A percentile compares a stretch with the other conserved stretches of the same genome.
These are phyloP conservation scores for Rotaria magnacalcarata DNA, from an alignment of 2,888 invertebrate genomes.

Conservation along the genomic window DNA sequence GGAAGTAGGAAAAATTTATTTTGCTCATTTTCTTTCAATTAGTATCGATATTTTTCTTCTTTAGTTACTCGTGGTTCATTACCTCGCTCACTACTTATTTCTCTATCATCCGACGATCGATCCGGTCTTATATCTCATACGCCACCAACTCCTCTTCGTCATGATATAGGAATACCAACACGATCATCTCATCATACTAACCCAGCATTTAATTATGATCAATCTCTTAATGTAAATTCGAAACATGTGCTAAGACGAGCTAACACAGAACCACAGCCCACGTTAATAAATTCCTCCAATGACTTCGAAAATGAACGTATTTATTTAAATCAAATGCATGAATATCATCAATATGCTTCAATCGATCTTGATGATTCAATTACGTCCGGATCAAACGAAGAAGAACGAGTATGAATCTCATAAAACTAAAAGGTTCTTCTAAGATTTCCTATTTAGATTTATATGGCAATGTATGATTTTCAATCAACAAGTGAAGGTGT, in stretches of 20 bases:
- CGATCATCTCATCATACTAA: neutral
- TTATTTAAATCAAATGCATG: constrained; percentile 2
- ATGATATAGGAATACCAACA: neutral
- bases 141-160: constrained; percentile 23
- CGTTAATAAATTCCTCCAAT: neutral
- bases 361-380: constrained; percentile 33
- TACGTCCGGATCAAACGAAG: neutral
- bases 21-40: neutral
- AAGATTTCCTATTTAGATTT: constrained; percentile 2
- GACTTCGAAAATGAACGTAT: neutral
- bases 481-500: constrained; percentile 16
- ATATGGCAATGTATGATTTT: constrained; percentile 30
- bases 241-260: neutral
- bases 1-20: neutral
- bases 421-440: neutral
- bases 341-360: constrained; percentile 18
- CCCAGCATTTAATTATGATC: neutral
- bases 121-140: neutral
- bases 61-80: neutral
- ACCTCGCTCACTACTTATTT: neutral
- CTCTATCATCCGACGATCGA: neutral
- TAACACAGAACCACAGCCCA: neutral
- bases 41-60: neutral
- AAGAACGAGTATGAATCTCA: neutral
- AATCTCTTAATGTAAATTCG: neutral